These are phyloP conservation scores for Hemitrygon akajei DNA, from an alignment of 2,797 vertebrate species.

Conservation along the genomic window DNA sequence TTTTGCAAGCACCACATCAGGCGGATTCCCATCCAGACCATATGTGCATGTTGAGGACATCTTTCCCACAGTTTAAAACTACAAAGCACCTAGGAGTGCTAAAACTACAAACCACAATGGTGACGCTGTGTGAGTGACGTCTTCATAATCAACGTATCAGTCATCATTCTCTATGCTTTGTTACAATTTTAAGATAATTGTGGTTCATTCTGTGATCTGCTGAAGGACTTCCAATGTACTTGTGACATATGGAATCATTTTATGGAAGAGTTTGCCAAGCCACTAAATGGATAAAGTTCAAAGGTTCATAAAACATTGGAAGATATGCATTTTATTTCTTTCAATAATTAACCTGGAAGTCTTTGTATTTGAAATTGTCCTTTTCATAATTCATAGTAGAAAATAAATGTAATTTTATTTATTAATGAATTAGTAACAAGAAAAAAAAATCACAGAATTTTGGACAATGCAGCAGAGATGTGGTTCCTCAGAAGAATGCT, in stretches of 20 bases:
- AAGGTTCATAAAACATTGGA: background rate
- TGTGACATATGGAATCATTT: background rate
- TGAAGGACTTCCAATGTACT: conserved; percentile 3
- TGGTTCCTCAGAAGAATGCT: too few species aligned
- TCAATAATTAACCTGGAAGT: background rate
- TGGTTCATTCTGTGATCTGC: background rate
- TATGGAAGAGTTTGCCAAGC: background rate
- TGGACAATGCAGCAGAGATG: too few species aligned
- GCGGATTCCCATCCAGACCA: background rate
- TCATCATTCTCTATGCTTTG: background rate
- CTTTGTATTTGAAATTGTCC: background rate
- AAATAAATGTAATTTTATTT: background rate
- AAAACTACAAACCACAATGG: background rate
- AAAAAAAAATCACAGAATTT: background rate
- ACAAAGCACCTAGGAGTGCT: background rate
- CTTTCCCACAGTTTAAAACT: background rate
- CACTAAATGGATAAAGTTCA: background rate
- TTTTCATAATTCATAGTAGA: background rate
- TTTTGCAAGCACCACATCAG: background rate
- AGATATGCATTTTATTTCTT: background rate
- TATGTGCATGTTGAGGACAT: background rate
- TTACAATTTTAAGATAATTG: background rate
- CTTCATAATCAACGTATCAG: background rate
- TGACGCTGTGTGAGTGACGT: background rate
- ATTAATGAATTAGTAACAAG: background rate